Evolutionary conservation across 2,113 vertebrate species (phyloP), one percentile per base, ranked within the genome.

Genomic region (Isurus oxyrinchus): DNA sequence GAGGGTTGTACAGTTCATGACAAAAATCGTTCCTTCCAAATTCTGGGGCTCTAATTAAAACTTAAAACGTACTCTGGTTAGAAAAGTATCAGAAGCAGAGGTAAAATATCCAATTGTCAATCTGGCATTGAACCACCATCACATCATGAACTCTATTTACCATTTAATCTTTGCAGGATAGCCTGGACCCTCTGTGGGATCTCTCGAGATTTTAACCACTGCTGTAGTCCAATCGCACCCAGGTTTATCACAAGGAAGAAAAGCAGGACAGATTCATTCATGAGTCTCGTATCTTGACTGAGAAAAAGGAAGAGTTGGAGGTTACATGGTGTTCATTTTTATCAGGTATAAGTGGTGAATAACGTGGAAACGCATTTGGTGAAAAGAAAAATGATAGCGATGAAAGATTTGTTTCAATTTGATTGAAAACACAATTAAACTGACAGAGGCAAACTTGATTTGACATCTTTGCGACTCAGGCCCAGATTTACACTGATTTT

Each of bases 171-270:
- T 66, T 69, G 88, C 19, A 96, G 91, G 57, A 97, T 55, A 49
- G 94, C 90, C 96, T 97, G 61, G 44, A 96, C 96, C 96, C 96
- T 49, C 59, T 79, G 81, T 66, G 96, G 96, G 81, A 97, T 96
- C 96, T 97, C 96, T 35, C 86, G 87, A 2, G 31, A 96, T 96
- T 96, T 96, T 53, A 97, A 94, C 84, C 87, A 23, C 96, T 97
- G 96, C 40, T 96, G 96, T 81, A 79, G 31, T 35, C 96, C 96
- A 96, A 96, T 97, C 95, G 91, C 94, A 96, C 96, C 91, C 94
- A 96, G 96, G 2, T 96, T 96, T 67, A 87, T 27, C 81, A 96
- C 40, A 63, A 97, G 97, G 87, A 97, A 96, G 63, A 97, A 96
- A 67, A 96, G 96, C 69, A 97, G 88, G n/a, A 72, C 79, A 35